Evolutionary conservation across 2,113 vertebrate species (phyloP).

Genomic region (Saiga tatarica): DNA sequence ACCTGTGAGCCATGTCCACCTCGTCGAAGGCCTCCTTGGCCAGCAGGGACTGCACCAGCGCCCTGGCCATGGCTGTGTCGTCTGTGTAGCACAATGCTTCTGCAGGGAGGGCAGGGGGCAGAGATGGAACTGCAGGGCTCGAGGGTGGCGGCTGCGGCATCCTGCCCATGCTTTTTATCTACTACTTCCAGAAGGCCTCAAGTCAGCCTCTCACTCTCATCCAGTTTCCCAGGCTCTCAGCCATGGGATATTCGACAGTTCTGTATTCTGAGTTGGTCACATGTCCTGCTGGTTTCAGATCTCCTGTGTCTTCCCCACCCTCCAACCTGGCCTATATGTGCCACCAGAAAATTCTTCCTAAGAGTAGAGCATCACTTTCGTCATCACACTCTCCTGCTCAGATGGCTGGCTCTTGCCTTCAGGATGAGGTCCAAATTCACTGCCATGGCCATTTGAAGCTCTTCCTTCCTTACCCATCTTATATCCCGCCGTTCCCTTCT

Average conservation of each 20-base stretch:
- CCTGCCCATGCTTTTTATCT: neutral
- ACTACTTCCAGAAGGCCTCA: neutral
- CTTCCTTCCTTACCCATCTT: neutral
- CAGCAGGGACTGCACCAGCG: conserved; percentile 93
- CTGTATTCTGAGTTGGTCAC: neutral
- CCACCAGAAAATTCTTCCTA: neutral
- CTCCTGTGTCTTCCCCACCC: too few relatives aligned
- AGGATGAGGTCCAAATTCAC: neutral
- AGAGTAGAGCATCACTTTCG: neutral
- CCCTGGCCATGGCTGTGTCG: conserved; percentile 95
- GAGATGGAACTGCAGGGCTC: neutral
- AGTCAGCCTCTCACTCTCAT: neutral
- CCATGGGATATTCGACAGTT: neutral
- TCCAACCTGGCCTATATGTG: neutral
- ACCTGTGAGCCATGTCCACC: conserved; percentile 96
- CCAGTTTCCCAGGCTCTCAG: neutral
- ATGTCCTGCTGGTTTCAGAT: neutral
- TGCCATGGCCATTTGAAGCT: neutral
- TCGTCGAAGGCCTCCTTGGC: conserved; percentile 90
- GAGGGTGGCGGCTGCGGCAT: neutral
- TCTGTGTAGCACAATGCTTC: conserved; percentile 93
- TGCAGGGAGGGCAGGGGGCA: conserved; percentile 31
- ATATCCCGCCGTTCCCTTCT: neutral
- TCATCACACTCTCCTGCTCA: neutral
- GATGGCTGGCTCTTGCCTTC: neutral